Base-by-base conservation (phyloP, 2,888 invertebrate genomes). In the Tachina fera region DNA sequence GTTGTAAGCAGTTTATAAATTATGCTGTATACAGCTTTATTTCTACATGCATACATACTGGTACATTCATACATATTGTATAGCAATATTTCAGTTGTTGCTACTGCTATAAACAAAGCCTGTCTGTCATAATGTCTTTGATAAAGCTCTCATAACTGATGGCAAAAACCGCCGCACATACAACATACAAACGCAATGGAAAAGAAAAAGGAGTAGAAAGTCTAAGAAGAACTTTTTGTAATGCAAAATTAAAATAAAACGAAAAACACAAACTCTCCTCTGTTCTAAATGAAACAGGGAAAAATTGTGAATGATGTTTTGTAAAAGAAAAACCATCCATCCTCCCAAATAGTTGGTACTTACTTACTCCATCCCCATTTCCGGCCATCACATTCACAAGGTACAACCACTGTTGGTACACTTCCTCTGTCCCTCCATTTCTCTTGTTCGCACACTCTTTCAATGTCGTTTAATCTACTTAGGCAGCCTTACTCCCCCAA, bases 391-490 rank as follows among this genome's bases (percentile, higher is more conserved):
- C 39, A 13, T 47, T 10, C 16, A n/a, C 31, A 14, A 16, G 41
- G 16, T 68, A 10, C 16, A 63, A 45, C 39, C n/a, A 68, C 8
- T 60, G 22, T 58, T 67, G 63, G 43, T 61, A 4, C 31, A 22
- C 16, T 67, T 77, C n/a, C 16, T 53, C 39, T 47, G 11, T 49
- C 31, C n/a, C 16, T 45, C 39, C 39, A n/a, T 49, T 16, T 58
- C 31, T 9, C 13, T 65, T 45, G 56, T 31, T 31, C 31, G 6
- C 31, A 31, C 6, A 31, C 53, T 16, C 6, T 47, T 58, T 39
- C 45, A 80, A 51, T 58, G 58, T 41, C 58, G 16, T 67, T 72
- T 72, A 58, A 67, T 68, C 68, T 61, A 75, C 75, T 70, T 81
- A 75, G 41, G 43, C 65, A 58, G 11, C 49, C 16, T 74, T 65